Percentiles rank a stretch among this genome's conserved stretches.
These are phyloP conservation scores for Drosophila incognita DNA, from an alignment of 2,888 invertebrate species.

Conservation along the genomic window DNA sequence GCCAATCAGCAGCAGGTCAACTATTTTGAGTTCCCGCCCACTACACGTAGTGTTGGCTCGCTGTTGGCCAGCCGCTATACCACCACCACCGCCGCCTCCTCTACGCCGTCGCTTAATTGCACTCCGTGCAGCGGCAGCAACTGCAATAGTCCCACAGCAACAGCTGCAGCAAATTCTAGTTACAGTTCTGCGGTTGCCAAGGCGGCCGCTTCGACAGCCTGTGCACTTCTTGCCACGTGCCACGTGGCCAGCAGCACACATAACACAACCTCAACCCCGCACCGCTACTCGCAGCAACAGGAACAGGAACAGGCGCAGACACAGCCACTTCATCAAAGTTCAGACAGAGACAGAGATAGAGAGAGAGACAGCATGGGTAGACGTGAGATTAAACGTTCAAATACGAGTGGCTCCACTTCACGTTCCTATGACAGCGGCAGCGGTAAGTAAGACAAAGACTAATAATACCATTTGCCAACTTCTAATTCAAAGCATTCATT, in stretches of 20 bases:
- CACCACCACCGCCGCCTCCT: constrained; percentile 49
- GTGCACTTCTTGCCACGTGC: constrained; percentile 71
- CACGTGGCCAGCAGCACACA: constrained; percentile 55
- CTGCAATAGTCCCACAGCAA: constrained; percentile 20
- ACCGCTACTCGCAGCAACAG: constrained; percentile 26
- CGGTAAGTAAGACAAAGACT: constrained; percentile 74
- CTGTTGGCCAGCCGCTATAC: constrained; percentile 48
- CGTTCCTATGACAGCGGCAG: constrained; percentile 84
- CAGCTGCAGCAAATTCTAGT: constrained; percentile 34
- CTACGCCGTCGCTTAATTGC: constrained; percentile 70
- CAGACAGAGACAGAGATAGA: not conserved
- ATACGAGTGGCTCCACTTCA: constrained; percentile 83
- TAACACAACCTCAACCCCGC: constrained; percentile 4
- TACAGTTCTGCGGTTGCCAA: constrained; percentile 67
- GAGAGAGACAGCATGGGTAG: constrained; percentile 80
- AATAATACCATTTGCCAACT: not conserved
- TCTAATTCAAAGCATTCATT: not conserved
- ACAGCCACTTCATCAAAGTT: not conserved
- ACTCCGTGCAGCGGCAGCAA: constrained; percentile 20
- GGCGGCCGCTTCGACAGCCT: constrained; percentile 71
- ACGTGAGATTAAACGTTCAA: constrained; percentile 85
- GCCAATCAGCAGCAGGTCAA: constrained; percentile 77
- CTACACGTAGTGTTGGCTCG: constrained; percentile 32
- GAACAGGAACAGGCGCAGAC: not conserved
- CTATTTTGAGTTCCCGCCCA: constrained; percentile 81